Conservation (phyloP, 2,888 invertebrate species). For the Leptodirus hochenwartii region DNA sequence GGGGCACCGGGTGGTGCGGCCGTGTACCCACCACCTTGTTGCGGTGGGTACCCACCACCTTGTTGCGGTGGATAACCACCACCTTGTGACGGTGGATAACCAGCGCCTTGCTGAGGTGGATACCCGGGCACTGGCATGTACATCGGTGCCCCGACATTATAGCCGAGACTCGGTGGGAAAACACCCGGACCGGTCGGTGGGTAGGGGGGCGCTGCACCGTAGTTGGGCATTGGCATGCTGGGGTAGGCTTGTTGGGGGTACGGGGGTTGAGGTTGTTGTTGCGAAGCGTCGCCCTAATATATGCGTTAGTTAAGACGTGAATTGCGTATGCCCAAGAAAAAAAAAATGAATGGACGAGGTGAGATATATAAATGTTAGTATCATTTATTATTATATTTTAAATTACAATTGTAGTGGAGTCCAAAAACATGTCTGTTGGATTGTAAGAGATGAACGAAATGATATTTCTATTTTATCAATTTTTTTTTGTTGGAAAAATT, state of each 20-base stretch:
- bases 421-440: too few species aligned
- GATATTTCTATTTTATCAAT: too few species aligned
- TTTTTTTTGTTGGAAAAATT: too few species aligned
- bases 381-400: too few species aligned
- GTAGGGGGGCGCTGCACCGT: slow-evolving; percentile 13
- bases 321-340: too few species aligned
- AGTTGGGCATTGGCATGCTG: too few species aligned
- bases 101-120: slow-evolving; percentile 18
- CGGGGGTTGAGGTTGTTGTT: slow-evolving; percentile 17
- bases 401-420: too few species aligned
- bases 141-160: slow-evolving; percentile 25
- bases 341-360: too few species aligned
- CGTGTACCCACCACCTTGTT: slow-evolving; percentile 10
- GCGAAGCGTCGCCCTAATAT: slow-evolving; percentile 9
- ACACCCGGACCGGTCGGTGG: slow-evolving; percentile 18
- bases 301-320: too few species aligned
- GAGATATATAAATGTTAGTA: too few species aligned
- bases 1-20: slow-evolving; percentile 10
- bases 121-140: slow-evolving; percentile 26
- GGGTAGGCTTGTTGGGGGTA: slow-evolving; percentile 9
- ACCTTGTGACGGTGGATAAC: slow-evolving; percentile 13
- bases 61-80: slow-evolving; percentile 9
- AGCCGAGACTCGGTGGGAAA: slow-evolving; percentile 30
- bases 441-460: too few species aligned
- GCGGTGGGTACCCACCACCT: slow-evolving; percentile 8